Conservation (phyloP, 2,797 vertebrate species). For the Peromyscus eremicus region DNA sequence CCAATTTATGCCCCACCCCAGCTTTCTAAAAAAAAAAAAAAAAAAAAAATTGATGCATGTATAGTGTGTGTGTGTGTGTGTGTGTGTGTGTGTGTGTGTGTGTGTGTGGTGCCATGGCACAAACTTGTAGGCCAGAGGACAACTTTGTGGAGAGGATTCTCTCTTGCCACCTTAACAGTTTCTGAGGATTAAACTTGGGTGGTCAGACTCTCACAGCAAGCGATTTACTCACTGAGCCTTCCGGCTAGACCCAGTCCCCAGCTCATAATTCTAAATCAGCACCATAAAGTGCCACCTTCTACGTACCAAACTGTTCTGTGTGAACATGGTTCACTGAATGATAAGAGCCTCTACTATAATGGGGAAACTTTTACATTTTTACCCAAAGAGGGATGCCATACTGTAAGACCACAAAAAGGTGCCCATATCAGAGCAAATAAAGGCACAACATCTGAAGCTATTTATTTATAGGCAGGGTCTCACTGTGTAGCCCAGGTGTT, state of each 20-base stretch:
- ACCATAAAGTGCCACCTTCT: neutral
- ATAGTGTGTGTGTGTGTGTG: neutral
- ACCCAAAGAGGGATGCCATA: neutral
- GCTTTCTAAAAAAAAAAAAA: neutral
- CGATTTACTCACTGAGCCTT: neutral
- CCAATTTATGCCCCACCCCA: neutral
- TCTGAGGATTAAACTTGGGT: neutral
- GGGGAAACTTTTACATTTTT: neutral
- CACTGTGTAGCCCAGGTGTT: neutral
- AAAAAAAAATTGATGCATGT: neutral
- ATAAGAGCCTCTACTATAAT: neutral
- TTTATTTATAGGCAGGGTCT: neutral
- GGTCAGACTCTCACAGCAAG: neutral
- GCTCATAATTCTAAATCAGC: slow-evolving; percentile 1
- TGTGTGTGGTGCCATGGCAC: neutral
- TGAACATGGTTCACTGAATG: slow-evolving; percentile 20
- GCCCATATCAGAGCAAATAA: neutral
- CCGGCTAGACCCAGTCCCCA: neutral
- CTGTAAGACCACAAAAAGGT: neutral
- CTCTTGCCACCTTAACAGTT: neutral
- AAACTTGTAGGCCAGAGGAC: neutral
- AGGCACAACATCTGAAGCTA: slow-evolving; percentile 19
- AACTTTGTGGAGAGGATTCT: neutral
- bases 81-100: neutral
- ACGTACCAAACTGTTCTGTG: neutral